Conservation (phyloP, 2,888 invertebrate species). For the Tineola bisselliella region DNA sequence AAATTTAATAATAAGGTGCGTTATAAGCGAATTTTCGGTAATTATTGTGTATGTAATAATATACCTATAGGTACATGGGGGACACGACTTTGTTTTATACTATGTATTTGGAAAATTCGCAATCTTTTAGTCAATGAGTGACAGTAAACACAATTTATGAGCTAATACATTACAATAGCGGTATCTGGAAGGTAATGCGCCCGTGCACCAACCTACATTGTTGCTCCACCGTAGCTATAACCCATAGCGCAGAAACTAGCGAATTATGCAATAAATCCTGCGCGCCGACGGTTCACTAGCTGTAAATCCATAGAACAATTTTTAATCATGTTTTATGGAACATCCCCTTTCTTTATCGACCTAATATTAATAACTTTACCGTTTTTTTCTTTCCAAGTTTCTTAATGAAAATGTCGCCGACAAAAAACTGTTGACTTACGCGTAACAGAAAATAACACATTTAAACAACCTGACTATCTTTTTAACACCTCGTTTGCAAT, state of each 20-base stretch:
- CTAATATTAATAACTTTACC: neutral
- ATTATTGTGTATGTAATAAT: too few species aligned
- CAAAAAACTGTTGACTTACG: neutral
- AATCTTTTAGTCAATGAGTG: constrained; percentile 19
- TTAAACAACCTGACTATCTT: constrained; percentile 5
- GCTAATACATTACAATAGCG: constrained; percentile 35
- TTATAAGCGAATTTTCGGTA: too few species aligned
- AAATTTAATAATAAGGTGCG: too few species aligned
- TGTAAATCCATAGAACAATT: constrained; percentile 21
- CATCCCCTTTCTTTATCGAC: neutral
- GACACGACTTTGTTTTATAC: too few species aligned
- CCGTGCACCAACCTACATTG: constrained; percentile 25
- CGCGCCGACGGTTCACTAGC: constrained; percentile 18
- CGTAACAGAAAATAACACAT: neutral
- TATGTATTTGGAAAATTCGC: too few species aligned
- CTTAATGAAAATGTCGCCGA: neutral
- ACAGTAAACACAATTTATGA: constrained; percentile 34
- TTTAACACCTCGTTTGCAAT: constrained; percentile 9
- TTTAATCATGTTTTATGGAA: constrained; percentile 5
- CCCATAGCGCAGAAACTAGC: constrained; percentile 10
- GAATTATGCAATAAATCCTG: constrained; percentile 25
- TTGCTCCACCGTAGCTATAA: constrained; percentile 21
- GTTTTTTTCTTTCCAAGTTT: neutral
- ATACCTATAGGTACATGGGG: too few species aligned
- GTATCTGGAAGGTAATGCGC: constrained; percentile 28